Evolutionary conservation across 35 echinoderm and acorn worm species (phyloP).

Genomic region (Lytechinus pictus): DNA sequence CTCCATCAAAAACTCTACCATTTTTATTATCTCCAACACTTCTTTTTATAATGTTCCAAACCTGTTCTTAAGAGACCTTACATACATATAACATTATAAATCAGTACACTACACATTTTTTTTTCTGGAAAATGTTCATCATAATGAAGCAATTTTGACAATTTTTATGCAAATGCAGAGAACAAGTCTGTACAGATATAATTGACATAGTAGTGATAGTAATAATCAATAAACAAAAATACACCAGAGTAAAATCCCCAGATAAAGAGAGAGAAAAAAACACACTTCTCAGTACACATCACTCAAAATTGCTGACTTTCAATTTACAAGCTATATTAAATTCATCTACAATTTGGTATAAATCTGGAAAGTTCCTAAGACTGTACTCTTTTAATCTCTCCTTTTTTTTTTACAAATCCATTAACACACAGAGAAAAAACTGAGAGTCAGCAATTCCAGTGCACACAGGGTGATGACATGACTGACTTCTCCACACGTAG

Average conservation of each 20-base stretch:
- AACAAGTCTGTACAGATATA: constrained; percentile 52
- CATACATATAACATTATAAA: constrained; percentile 42
- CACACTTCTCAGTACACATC: constrained; percentile 15
- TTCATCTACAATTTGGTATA: constrained; percentile 50
- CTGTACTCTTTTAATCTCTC: constrained; percentile 21
- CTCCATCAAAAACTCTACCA: constrained; percentile 27
- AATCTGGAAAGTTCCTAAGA: constrained; percentile 34
- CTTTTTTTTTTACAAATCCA: constrained; percentile 25
- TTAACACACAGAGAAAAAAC: constrained; percentile 21
- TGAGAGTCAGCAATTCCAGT: constrained; percentile 36
- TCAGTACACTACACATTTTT: constrained; percentile 53
- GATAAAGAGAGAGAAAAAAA: not conserved
- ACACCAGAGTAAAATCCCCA: constrained; percentile 25
- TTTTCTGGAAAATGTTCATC: constrained; percentile 53
- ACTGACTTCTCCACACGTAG: not conserved
- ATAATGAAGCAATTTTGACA: constrained; percentile 22
- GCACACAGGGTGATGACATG: not conserved
- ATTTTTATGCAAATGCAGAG: constrained; percentile 51
- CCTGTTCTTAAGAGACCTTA: constrained; percentile 25
- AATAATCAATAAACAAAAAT: constrained; percentile 37
- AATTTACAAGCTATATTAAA: not conserved
- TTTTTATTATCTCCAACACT: constrained; percentile 26
- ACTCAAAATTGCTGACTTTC: constrained; percentile 49
- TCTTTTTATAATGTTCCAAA: not conserved
- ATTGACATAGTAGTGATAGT: constrained; percentile 30